A percentile compares a stretch with the other conserved stretches of the same genome.
These are phyloP conservation scores for Drosophila trapezifrons DNA, from an alignment of 1,140 invertebrate species.

Conservation along the genomic window DNA sequence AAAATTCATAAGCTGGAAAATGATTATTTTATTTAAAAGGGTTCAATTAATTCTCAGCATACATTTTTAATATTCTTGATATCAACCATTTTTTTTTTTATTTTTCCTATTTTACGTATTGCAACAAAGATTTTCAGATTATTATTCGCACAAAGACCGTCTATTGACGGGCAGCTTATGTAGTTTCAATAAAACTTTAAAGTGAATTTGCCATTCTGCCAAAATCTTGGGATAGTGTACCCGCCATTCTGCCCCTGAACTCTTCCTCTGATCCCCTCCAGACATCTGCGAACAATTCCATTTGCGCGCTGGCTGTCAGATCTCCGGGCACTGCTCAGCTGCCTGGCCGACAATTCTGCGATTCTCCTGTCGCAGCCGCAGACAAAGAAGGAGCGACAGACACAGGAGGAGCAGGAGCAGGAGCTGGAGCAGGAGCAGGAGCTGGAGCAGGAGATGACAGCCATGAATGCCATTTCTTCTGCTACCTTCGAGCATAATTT, in stretches of 20 bases:
- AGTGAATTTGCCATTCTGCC: not conserved
- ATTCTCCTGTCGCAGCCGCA: constrained; percentile 42
- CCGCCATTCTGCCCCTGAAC: not conserved
- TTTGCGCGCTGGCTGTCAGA: constrained; percentile 66
- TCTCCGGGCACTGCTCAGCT: constrained; percentile 56
- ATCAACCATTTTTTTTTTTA: not conserved
- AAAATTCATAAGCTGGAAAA: no score
- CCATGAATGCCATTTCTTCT: constrained; percentile 64
- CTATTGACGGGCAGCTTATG: no score
- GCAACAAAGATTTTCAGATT: no score
- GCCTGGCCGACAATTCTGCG: constrained; percentile 59
- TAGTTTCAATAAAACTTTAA: no score
- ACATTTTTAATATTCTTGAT: no score
- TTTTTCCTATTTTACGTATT: no score
- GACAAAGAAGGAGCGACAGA: constrained; percentile 20
- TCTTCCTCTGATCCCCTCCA: not conserved
- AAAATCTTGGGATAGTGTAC: constrained; percentile 7
- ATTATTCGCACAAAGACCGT: no score
- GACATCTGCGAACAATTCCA: constrained; percentile 64
- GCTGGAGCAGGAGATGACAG: constrained; percentile 57
- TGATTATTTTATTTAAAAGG: no score
- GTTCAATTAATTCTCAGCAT: no score
- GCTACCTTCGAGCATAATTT: constrained; percentile 69
- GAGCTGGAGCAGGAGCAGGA: not conserved
- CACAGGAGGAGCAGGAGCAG: constrained; percentile 38